Conservation (phyloP, 2,888 invertebrate genomes). For the Choreutis nemorana region DNA sequence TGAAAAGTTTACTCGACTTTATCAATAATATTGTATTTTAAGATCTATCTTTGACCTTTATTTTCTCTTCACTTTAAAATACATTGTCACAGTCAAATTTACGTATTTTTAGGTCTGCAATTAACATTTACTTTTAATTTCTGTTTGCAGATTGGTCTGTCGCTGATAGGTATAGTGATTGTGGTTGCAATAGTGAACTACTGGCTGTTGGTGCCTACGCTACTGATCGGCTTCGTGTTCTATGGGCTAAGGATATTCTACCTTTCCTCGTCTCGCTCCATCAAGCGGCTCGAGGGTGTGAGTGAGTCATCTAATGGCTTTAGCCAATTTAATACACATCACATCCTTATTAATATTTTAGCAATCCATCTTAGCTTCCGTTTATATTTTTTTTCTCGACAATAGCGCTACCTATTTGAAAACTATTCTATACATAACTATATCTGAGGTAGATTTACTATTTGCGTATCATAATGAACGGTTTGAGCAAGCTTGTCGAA, state of each 20-base stretch:
- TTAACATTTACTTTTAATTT: neutral
- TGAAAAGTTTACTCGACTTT: no score
- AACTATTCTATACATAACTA: no score
- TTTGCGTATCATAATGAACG: no score
- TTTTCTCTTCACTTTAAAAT: no score
- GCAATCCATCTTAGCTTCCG: no score
- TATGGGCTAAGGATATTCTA: constrained; percentile 79
- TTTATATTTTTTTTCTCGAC: constrained; percentile 3
- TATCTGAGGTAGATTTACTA: no score
- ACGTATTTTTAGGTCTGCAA: neutral
- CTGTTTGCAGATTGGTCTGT: constrained; percentile 74
- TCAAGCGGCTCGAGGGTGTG: constrained; percentile 83
- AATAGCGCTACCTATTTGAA: no score
- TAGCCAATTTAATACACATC: neutral
- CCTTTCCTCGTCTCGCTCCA: constrained; percentile 79
- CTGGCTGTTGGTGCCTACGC: constrained; percentile 75
- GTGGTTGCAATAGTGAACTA: constrained; percentile 81
- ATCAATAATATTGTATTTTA: no score
- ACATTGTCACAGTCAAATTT: no score
- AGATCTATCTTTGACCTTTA: no score
- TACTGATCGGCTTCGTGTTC: constrained; percentile 76
- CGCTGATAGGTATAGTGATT: constrained; percentile 80
- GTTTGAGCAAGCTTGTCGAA: no score
- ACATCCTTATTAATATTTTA: neutral
- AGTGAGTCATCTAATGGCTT: constrained; percentile 77